Evolutionary conservation across 2,888 invertebrate genomes (phyloP), one percentile per base, ranked within the genome.

Genomic region (Rhagonycha lutea): DNA sequence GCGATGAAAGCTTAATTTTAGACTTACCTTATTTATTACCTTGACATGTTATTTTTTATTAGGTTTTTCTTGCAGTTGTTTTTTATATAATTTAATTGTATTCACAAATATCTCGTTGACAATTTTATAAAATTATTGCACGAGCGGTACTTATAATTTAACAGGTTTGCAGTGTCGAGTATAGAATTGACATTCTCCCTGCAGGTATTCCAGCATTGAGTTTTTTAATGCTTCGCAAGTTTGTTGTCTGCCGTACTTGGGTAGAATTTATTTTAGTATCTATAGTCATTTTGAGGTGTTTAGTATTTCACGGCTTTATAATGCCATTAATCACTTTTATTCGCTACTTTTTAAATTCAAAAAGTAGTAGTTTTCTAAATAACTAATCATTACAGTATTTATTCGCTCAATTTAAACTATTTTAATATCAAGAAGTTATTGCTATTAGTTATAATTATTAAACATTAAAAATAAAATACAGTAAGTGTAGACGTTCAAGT

Each of bases 91-190:
- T 76, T 79, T 79, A 79, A 79, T 79, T 74, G 74, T 68, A 75
- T 65, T 65, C 24, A 71, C 70, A 75, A 76, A 79, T 78, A 71
- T 76, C 75, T 78, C 70, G 79, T 74, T 79, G 79, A 79, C 79
- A 79, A 79, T 78, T 75, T 75, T 72, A 76, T 24, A 77, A 78
- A 79, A 79, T 79, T 79, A 79, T 74, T 74, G 67, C 73, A 11
- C 26, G n/a, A 61, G 12, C 24, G 23, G 14, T 60, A 60, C 61
- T 69, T 62, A 73, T 73, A 68, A 73, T 73, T 73, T 73, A 73
- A 73, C 73, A 60, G 69, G 63, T 69, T 73, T 73, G 61, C 68
- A 61, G 67, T 72, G 72, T 72, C 67, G 67, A 60, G 68, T 28
- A 65, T 61, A 18, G 61, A 72, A 72, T 72, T 72, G 47, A 72